Evolutionary conservation across 2,797 vertebrate genomes (phyloP).

Genomic region (Tamandua tetradactyla): DNA sequence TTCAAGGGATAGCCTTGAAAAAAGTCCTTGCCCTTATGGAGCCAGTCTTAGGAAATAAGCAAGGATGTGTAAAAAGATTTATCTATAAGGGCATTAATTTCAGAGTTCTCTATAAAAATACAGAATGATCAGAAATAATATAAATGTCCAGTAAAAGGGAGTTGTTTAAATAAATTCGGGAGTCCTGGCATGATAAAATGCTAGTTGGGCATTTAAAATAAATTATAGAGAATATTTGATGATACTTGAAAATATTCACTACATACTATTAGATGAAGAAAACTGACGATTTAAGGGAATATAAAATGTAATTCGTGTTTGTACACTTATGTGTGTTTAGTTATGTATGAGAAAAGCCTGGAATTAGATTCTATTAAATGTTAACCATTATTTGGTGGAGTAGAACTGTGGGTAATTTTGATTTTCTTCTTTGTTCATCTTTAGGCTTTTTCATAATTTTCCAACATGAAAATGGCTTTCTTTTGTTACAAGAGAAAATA

Average conservation of each 20-base stretch:
- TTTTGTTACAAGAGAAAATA: constrained; percentile 40
- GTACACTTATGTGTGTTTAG: not conserved
- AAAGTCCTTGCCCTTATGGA: not conserved
- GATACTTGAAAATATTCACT: constrained; percentile 12
- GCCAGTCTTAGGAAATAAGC: not conserved
- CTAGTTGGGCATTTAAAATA: constrained; percentile 1
- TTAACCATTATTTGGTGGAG: constrained; percentile 17
- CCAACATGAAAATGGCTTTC: not conserved
- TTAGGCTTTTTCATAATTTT: constrained; percentile 9
- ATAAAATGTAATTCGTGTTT: not conserved
- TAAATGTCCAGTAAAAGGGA: not conserved
- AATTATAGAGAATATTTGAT: constrained; percentile 30
- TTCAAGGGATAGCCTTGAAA: not conserved
- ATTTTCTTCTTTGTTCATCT: constrained; percentile 41
- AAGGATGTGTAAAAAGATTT: not conserved
- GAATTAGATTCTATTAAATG: constrained; percentile 1
- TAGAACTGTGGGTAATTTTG: constrained; percentile 24
- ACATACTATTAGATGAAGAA: not conserved
- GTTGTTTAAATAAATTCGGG: constrained; percentile 19
- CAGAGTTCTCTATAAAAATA: not conserved
- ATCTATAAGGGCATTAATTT: not conserved
- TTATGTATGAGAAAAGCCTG: constrained; percentile 19
- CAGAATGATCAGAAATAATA: not conserved
- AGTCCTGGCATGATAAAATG: not conserved
- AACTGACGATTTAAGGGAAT: not conserved